Conservation (phyloP, 1,140 invertebrate genomes). For the Philaenus spumarius region DNA sequence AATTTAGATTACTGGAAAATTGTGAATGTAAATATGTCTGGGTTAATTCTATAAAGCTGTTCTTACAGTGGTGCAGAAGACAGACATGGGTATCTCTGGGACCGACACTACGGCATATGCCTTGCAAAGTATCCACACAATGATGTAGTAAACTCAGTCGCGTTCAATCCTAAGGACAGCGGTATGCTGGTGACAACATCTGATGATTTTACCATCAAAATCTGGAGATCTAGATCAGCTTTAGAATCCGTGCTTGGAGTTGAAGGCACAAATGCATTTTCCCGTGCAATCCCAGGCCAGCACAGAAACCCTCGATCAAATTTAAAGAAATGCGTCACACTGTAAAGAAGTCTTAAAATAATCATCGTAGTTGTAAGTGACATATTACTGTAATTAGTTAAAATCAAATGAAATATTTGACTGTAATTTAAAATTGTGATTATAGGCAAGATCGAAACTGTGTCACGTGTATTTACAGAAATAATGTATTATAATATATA, state of each 20-base stretch:
- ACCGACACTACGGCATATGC: slow-evolving; percentile 76
- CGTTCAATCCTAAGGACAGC: slow-evolving; percentile 75
- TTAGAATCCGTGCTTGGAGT: slow-evolving; percentile 6
- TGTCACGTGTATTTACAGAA: no score
- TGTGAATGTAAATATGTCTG: no score
- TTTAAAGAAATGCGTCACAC: slow-evolving; percentile 3
- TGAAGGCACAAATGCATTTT: not conserved
- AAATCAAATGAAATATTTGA: no score
- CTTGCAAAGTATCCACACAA: slow-evolving; percentile 68
- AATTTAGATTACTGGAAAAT: no score
- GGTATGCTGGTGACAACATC: slow-evolving; percentile 83
- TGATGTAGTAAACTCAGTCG: slow-evolving; percentile 82
- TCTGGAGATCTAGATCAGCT: slow-evolving; percentile 53
- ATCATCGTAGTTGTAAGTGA: no score
- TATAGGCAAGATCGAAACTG: no score
- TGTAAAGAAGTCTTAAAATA: not conserved
- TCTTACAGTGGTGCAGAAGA: slow-evolving; percentile 73
- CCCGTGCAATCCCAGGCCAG: slow-evolving; percentile 1
- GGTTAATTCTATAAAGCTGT: no score
- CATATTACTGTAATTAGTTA: no score
- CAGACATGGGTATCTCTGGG: slow-evolving; percentile 79
- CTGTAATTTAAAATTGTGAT: no score
- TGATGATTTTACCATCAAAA: slow-evolving; percentile 75
- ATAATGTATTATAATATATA: no score
- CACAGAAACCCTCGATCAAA: slow-evolving; percentile 5